Base-by-base conservation (phyloP, 2,113 vertebrate species). In the Herpetotheres cachinnans region DNA sequence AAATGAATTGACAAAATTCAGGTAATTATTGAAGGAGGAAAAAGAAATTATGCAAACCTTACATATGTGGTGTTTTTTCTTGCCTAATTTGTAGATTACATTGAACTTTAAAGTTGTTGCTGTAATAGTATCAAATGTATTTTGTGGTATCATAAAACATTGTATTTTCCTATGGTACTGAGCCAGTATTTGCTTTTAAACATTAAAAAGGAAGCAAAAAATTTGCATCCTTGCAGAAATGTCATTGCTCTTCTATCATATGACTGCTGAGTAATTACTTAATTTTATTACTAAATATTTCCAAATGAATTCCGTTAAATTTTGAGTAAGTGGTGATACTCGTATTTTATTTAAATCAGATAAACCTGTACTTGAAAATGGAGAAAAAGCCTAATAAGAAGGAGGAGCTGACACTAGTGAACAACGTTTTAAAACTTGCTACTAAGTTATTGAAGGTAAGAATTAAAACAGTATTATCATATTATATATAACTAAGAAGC, bases 331-430 rank as follows among this genome's bases (percentile, higher is more conserved):
- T 61, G 26, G 2, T 93, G 76, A 87, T 69, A 16, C 30, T 90
- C 4, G 2, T 94, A 40, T 81, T 95, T 82, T 89, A 30, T 93
- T 97, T 55, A 70, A n/a, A 84, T 96, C 85, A 99, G 99, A 99
- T 99, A 97, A 99, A 99, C 97, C 97, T 99, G 96, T 99, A 99
- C 97, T 99, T 99, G 98, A 99, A 99, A 98, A 99, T 99, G 99
- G 99, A 99, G 98, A 99, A 99, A 98, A 99, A 99, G 94, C 99
- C 99, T 94, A 99, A 99, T 97, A 99, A 99, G 98, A 99, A 99
- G 91, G 99, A 99, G 77, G 99, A 99, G 89, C 98, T 99, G 93
- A 99, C 99, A 9, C 97, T 99, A 95, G 99, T 99, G 97, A 99
- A 99, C 98, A 99, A 99, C 65, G 99, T 99, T 83, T 98, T 99